Evolutionary conservation across 2,888 invertebrate species (phyloP).

Genomic region (Poecilus cupreus): DNA sequence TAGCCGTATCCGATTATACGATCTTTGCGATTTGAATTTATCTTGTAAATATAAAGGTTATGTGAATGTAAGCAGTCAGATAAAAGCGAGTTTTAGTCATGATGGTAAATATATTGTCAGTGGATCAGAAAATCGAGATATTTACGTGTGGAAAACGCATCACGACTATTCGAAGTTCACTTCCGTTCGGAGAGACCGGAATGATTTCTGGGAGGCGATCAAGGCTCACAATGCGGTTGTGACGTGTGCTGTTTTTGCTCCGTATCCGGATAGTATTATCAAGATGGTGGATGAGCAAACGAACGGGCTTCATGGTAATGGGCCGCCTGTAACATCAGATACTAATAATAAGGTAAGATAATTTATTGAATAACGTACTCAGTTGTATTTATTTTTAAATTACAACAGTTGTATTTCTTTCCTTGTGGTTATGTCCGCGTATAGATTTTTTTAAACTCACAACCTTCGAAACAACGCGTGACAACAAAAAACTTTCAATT

Average conservation of each 20-base stretch:
- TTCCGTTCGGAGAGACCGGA: slow-evolving; percentile 92
- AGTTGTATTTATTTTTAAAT: no score
- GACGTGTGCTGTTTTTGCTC: slow-evolving; percentile 98
- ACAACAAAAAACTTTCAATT: no score
- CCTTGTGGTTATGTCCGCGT: no score
- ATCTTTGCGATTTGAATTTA: slow-evolving; percentile 93
- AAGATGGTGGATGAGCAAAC: slow-evolving; percentile 80
- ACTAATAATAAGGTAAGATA: slow-evolving; percentile 63
- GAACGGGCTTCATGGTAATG: slow-evolving; percentile 69
- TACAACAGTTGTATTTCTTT: no score
- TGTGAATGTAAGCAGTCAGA: slow-evolving; percentile 96
- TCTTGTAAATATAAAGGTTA: slow-evolving; percentile 78
- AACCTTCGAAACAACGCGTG: no score
- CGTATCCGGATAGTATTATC: slow-evolving; percentile 94
- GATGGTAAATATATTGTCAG: slow-evolving; percentile 98
- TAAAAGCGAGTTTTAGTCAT: slow-evolving; percentile 97
- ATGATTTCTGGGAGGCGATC: slow-evolving; percentile 98
- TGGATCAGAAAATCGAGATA: slow-evolving; percentile 97
- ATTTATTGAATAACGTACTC: no score
- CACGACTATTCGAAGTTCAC: slow-evolving; percentile 97
- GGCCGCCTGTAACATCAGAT: slow-evolving; percentile 59
- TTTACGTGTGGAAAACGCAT: slow-evolving; percentile 98
- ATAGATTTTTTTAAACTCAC: no score
- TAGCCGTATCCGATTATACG: slow-evolving; percentile 96
- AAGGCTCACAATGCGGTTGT: slow-evolving; percentile 97